These are phyloP conservation scores for Eurosta solidaginis DNA, from an alignment of 1,140 invertebrate genomes.

Conservation along the genomic window DNA sequence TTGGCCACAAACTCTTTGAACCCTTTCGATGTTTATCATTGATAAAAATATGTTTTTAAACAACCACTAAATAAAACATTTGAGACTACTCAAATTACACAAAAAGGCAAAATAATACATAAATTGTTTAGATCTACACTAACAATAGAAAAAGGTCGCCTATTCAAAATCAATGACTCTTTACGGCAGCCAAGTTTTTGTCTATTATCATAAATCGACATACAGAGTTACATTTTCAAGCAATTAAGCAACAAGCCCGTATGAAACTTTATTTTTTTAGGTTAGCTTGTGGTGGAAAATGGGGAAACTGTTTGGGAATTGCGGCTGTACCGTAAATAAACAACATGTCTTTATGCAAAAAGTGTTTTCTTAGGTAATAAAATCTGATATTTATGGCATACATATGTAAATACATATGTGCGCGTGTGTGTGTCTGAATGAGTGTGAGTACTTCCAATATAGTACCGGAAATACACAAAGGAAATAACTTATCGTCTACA, in stretches of 20 bases:
- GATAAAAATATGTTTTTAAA: neutral
- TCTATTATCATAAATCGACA: neutral
- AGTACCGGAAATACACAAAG: neutral
- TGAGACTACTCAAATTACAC: neutral
- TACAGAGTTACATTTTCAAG: neutral
- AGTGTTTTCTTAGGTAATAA: conserved; percentile 6
- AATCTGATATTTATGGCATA: neutral
- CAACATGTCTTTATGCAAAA: neutral
- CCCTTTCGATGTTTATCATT: neutral
- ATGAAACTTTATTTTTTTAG: neutral
- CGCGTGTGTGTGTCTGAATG: neutral
- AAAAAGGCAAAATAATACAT: neutral
- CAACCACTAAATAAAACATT: neutral
- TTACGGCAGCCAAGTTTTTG: neutral
- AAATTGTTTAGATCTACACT: neutral
- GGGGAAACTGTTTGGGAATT: neutral
- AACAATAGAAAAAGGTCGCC: neutral
- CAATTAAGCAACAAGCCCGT: neutral
- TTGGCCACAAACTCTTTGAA: neutral
- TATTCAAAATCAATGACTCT: neutral
- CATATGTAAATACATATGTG: neutral
- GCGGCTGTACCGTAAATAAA: neutral
- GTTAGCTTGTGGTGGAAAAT: neutral
- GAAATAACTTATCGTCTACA: neutral
- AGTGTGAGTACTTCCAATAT: neutral